These are phyloP conservation scores for Caligus rogercresseyi DNA, from an alignment of 1,140 invertebrate species.

Conservation along the genomic window DNA sequence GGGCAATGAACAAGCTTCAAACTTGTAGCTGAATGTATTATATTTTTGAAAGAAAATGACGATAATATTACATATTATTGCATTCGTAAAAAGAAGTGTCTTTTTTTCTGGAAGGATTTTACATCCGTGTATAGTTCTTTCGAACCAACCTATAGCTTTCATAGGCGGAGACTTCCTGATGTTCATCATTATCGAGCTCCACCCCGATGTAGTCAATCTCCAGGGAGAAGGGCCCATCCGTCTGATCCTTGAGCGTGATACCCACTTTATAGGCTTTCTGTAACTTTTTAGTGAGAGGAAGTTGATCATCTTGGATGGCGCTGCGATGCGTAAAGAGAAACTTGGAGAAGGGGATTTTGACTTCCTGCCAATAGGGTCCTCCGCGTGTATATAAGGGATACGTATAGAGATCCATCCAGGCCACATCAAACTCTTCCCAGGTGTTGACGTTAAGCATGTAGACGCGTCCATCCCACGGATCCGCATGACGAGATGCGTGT, in stretches of 20 bases:
- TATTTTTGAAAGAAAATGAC: too few relatives aligned
- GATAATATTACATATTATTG: too few relatives aligned
- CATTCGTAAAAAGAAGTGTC: too few relatives aligned
- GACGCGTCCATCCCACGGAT: slow-evolving; percentile 74
- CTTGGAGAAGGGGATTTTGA: slow-evolving; percentile 66
- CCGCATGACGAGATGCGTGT: slow-evolving; percentile 64
- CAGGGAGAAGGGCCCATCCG: slow-evolving; percentile 58
- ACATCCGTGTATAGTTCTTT: background rate
- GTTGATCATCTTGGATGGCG: slow-evolving; percentile 63
- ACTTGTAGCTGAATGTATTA: too few relatives aligned
- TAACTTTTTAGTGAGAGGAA: slow-evolving; percentile 35
- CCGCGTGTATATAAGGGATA: slow-evolving; percentile 74
- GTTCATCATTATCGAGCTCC: background rate
- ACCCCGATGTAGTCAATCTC: slow-evolving; percentile 87
- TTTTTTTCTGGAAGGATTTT: too few relatives aligned
- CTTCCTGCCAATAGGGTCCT: slow-evolving; percentile 82
- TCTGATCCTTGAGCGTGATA: slow-evolving; percentile 56
- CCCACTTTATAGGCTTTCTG: slow-evolving; percentile 46
- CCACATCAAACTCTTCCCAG: slow-evolving; percentile 50
- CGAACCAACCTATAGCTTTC: background rate
- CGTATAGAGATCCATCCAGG: slow-evolving; percentile 62
- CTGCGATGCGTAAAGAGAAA: slow-evolving; percentile 47
- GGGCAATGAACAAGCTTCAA: too few relatives aligned
- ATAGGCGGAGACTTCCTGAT: background rate
- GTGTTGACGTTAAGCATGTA: slow-evolving; percentile 60